These are phyloP conservation scores for Champsocephalus esox DNA, from an alignment of 2,797 vertebrate genomes.

Conservation along the genomic window DNA sequence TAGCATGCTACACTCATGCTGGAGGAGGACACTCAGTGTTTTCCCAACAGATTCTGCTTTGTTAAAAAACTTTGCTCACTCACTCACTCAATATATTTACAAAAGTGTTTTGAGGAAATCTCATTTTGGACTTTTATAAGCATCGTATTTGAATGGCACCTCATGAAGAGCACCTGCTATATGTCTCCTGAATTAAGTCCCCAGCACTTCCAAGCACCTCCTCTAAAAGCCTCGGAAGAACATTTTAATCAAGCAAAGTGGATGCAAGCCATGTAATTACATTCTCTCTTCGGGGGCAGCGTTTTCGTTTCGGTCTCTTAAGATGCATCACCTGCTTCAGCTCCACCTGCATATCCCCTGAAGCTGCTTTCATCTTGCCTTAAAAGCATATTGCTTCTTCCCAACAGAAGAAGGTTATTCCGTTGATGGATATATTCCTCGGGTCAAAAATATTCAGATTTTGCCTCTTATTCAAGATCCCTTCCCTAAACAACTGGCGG, in stretches of 20 bases:
- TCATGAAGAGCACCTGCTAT: slow-evolving; percentile 8
- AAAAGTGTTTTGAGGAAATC: not conserved
- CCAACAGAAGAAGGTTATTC: not conserved
- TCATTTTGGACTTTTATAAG: not conserved
- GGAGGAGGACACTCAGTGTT: no score
- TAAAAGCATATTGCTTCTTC: not conserved
- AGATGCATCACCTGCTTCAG: slow-evolving; percentile 22
- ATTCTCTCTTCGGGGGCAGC: not conserved
- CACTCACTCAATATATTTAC: not conserved
- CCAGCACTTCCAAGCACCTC: slow-evolving; percentile 5
- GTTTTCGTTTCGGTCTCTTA: not conserved
- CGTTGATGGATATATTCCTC: not conserved
- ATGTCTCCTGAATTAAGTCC: slow-evolving; percentile 8
- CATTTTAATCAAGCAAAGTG: slow-evolving; percentile 12
- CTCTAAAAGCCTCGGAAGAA: slow-evolving; percentile 6
- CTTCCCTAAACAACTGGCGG: no score
- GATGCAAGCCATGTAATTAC: slow-evolving; percentile 6
- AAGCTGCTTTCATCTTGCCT: slow-evolving; percentile 11
- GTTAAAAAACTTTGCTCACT: not conserved
- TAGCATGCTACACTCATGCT: no score
- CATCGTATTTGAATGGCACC: not conserved
- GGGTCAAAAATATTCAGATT: no score
- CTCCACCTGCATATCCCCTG: not conserved
- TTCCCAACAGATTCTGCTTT: not conserved
- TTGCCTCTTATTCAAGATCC: not conserved